Evolutionary conservation across 2,797 vertebrate genomes (phyloP), one percentile per base, ranked within the genome.

Genomic region (Neosalanx taihuensis): DNA sequence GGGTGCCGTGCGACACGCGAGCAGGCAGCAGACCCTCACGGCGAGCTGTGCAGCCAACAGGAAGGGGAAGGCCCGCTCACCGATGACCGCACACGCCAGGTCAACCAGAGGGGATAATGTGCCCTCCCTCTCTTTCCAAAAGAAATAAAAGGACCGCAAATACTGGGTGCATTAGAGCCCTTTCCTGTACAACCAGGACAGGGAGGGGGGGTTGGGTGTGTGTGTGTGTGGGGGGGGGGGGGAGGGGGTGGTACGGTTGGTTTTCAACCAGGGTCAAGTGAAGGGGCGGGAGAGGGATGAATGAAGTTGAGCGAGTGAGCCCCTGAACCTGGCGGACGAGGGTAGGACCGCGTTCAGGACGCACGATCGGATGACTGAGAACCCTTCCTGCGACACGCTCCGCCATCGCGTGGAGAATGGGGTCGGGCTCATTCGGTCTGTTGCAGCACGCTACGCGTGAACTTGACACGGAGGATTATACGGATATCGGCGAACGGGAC

Each of bases 141-240:
- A 46, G 60, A 68, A 71, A 71, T 64, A 69, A 26, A 26, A 26
- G 23, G 23, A 26, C 23, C 23, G 23, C 23, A 26, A 72, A 77
- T 29, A 68, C 64, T 7, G 3, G 31, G 59, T 41, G 29, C 30
- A 64, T 26, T 29, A 33, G 46, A 51, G 64, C 66, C 20, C 53
- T 67, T 20, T 26, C 57, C 57, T 33, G 20, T 7, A 17, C 56
- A 12, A 26, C 3, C 13, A 23, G 30, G 41, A 46, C 6, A 23
- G 29, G 46, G 20, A 41, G 4, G 20, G 13, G 51, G 23, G 35
- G 23, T 26, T 26, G 23, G 23, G 23, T n/a, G n/a, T n/a, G n/a
- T n/a, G n/a, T n/a, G n/a, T n/a, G n/a, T n/a, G n/a, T n/a, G n/a
- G 18, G 26, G 29, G 46, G 20, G 64, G 4, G 20, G 12, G 51